Evolutionary conservation across 1,140 invertebrate species (phyloP), one percentile per base, ranked within the genome.

Genomic region (Drosophila nikananu): DNA sequence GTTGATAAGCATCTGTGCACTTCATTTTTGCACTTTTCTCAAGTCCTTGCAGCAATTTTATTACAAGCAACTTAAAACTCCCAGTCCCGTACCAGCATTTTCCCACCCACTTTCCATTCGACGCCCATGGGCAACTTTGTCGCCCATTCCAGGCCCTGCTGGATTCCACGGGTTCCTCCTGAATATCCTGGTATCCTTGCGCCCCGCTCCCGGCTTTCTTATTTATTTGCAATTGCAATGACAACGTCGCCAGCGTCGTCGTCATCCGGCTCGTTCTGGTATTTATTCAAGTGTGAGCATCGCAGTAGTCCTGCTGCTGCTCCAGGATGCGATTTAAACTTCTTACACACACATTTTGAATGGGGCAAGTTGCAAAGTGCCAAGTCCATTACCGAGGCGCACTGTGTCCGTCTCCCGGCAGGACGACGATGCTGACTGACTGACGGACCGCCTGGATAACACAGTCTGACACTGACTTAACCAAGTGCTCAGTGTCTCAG

Each of bases 191-290:
- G 8, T 13, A 81, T 81, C 58, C 81, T 65, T 77, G 67, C 51
- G 35, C 51, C 58, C n/a, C 15, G 23, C n/a, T 27, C 23, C 39
- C 27, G 44, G 70, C 66, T 77, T 89, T 81, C 86, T 89, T 89
- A 89, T 89, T 89, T 89, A 89, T 89, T 89, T 89, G 84, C 84
- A 89, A 89, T 89, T 90, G 86, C 86, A 90, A 90, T 89, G 81
- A 83, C 67, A 67, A 73, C 77, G 65, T 61, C 59, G 77, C 75
- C 84, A 78, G 27, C 49, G n/a, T 81, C 84, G n/a, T 81, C 84
- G 75, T 87, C 83, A 86, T 80, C 79, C 79, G 78, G 74, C 67
- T 77, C 67, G 58, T 61, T 54, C 71, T 81, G 74, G 78, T 84
- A 90, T 89, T 89, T 89, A 84, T 79, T 89, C 84, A 89, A 89